Percentiles rank a stretch among this genome's conserved stretches.
These are phyloP conservation scores for Babyrousa celebensis DNA, from an alignment of 2,797 vertebrate genomes.

Conservation along the genomic window DNA sequence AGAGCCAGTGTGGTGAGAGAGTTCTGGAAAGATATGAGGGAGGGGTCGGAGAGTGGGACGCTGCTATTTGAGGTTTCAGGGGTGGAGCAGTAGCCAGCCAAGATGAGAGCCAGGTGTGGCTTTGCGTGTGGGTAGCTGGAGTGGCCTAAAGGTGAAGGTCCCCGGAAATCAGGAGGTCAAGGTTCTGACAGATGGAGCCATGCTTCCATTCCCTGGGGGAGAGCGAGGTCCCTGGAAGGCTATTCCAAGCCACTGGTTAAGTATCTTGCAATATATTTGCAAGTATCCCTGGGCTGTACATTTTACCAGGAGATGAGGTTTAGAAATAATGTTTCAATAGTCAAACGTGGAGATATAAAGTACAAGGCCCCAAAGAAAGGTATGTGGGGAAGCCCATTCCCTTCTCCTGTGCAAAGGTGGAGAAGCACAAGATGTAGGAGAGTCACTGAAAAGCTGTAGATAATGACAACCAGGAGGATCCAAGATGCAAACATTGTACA, in stretches of 20 bases:
- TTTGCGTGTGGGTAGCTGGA: not conserved
- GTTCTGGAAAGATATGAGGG: not conserved
- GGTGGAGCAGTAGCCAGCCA: not conserved
- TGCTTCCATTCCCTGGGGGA: not conserved
- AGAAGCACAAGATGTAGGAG: not conserved
- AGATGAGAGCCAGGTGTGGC: constrained; percentile 65
- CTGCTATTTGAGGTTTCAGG: not conserved
- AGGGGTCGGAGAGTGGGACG: not conserved
- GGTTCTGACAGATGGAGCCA: not conserved
- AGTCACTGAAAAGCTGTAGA: no score
- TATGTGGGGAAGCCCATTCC: not conserved
- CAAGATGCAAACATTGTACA: not conserved
- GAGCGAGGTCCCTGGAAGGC: not conserved
- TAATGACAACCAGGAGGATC: not conserved
- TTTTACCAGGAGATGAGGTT: not conserved
- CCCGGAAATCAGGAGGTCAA: not conserved
- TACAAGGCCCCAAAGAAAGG: not conserved
- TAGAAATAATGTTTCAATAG: not conserved
- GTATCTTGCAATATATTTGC: not conserved
- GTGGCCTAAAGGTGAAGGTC: constrained; percentile 2
- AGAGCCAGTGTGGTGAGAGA: not conserved
- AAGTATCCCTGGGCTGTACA: not conserved
- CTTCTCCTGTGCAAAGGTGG: not conserved
- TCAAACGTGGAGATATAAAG: not conserved
- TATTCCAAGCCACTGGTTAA: not conserved